A percentile compares a stretch with the other conserved stretches of the same genome.
These are phyloP conservation scores for Notamacropus eugenii DNA, from an alignment of 2,797 vertebrate genomes.

Conservation along the genomic window DNA sequence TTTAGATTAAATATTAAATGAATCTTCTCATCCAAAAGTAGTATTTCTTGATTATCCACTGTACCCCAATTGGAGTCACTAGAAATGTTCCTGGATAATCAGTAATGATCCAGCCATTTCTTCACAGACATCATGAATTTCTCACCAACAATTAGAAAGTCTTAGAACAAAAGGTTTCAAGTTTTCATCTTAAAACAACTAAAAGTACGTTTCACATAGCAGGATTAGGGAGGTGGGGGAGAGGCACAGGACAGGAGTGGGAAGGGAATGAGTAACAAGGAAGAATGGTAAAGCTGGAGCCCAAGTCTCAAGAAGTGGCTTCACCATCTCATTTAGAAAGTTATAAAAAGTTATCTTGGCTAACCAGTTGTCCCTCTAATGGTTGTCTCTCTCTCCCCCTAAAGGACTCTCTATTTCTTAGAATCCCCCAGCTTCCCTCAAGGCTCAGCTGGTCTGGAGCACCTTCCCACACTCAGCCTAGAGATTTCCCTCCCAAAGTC, in stretches of 20 bases:
- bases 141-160: background rate
- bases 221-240: background rate
- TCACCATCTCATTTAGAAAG: background rate
- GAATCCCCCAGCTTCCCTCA: background rate
- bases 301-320: background rate
- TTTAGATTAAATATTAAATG: background rate
- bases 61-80: background rate
- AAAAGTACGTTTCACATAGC: background rate
- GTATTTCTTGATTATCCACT: background rate
- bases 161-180: background rate
- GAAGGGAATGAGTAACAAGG: background rate
- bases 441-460: background rate
- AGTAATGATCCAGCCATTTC: background rate
- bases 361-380: background rate
- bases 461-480: background rate
- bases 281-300: background rate
- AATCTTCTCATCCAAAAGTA: background rate
- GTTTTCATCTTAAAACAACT: background rate
- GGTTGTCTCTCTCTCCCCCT: background rate
- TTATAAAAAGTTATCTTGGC: background rate
- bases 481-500: background rate
- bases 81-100: background rate
- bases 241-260: background rate
- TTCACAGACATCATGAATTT: background rate
- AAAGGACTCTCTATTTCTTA: background rate